Evolutionary conservation across 2,113 vertebrate genomes (phyloP).

Genomic region (Apteryx mantelli): DNA sequence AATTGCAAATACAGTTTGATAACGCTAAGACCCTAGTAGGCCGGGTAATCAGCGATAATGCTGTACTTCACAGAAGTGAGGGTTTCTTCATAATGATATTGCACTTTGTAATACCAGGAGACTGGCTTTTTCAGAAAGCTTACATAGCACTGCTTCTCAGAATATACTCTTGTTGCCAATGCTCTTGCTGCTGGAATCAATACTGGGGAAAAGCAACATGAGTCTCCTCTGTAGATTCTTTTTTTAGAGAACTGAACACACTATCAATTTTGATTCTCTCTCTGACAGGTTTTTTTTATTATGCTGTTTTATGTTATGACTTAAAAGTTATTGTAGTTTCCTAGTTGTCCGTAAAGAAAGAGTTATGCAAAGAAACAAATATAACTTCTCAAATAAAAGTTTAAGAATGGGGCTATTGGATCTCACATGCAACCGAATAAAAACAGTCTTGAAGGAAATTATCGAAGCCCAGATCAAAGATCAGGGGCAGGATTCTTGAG

Average conservation of each 20-base stretch:
- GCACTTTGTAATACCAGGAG: neutral
- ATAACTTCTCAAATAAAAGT: neutral
- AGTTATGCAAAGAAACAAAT: constrained; percentile 1
- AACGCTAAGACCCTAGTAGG: neutral
- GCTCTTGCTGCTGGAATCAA: neutral
- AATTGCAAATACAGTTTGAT: neutral
- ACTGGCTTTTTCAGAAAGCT: neutral
- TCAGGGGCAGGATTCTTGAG: neutral
- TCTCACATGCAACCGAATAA: neutral
- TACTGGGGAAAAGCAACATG: neutral
- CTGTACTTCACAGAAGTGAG: neutral
- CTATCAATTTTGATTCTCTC: constrained; percentile 18
- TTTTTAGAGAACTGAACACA: neutral
- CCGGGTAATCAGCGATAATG: neutral
- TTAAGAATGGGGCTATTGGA: neutral
- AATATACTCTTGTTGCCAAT: neutral
- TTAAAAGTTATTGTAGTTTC: neutral
- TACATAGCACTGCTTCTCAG: neutral
- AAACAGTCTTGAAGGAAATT: neutral
- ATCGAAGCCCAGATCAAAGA: constrained; percentile 11
- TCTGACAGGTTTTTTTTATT: constrained; percentile 28
- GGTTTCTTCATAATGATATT: neutral
- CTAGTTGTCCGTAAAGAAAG: neutral
- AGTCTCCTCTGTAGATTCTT: neutral
- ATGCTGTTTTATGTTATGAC: neutral